Conservation (phyloP, 2,888 invertebrate species). For the Crioceris asparagi region DNA sequence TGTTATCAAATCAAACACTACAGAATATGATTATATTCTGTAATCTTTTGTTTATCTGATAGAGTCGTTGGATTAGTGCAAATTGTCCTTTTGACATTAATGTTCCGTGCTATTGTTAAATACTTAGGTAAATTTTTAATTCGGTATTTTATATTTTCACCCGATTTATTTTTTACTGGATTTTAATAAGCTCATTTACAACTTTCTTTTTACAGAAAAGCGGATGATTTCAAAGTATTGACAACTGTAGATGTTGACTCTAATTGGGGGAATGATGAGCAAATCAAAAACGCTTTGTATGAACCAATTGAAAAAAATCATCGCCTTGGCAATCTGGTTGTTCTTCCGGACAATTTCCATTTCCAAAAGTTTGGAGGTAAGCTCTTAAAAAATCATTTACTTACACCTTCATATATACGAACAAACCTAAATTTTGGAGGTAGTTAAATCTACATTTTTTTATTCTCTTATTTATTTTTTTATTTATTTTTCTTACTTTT, state of each 20-base stretch:
- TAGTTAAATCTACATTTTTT: conserved; percentile 1
- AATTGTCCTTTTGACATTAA: too few species aligned
- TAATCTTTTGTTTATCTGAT: too few species aligned
- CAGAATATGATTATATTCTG: too few species aligned
- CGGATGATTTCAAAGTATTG: conserved; percentile 49
- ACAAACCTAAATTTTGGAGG: neutral
- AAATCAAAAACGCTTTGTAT: conserved; percentile 41
- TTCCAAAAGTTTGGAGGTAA: conserved; percentile 48
- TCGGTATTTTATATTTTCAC: too few species aligned
- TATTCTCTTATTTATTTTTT: conserved; percentile 16
- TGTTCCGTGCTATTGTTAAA: too few species aligned
- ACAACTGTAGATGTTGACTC: conserved; percentile 61
- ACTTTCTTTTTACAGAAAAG: too few species aligned
- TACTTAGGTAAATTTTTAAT: too few species aligned
- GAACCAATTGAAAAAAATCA: conserved; percentile 46
- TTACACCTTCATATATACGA: too few species aligned
- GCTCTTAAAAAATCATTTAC: neutral
- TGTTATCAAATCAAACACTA: too few species aligned
- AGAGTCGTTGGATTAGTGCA: too few species aligned
- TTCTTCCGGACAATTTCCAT: conserved; percentile 50
- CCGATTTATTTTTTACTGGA: too few species aligned
- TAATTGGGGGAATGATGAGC: conserved; percentile 43
- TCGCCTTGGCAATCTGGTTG: conserved; percentile 42
- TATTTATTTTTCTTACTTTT: conserved; percentile 14
- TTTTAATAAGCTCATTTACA: too few species aligned